Evolutionary conservation across 1,140 invertebrate species (phyloP), one percentile per base, ranked within the genome.

Genomic region (Zeugodacus cucurbitae): DNA sequence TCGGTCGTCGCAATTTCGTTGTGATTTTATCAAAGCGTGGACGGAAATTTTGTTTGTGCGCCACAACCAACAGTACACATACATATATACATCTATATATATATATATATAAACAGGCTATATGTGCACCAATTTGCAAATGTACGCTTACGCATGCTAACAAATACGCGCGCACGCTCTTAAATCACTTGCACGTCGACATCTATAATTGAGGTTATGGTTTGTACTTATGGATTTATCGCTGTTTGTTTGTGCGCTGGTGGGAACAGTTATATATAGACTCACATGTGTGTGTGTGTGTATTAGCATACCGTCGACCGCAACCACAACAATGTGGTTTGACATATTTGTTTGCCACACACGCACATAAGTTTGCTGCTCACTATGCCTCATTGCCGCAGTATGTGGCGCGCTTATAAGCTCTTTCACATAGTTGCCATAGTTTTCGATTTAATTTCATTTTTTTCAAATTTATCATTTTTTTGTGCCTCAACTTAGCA

Each of bases 1-100:
- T 74, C 41, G 67, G 34, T 74, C 34, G 34, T 41, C 67, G 67
- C 67, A 74, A 74, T 74, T 74, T 41, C 34, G 67, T 74, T 74
- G 67, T 41, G 32, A 74, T 74, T 74, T 41, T 37, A 74, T 74
- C 67, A 37, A 41, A 17, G 34, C 20, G 34, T 41, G 32, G 32
- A 37, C 20, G 20, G 34, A n/a, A 41, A 74, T 41, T 10, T 41
- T 74, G 67, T 41, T 41, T 74, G 34, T 37, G 67, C 67, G 22
- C 29, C 67, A 37, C 10, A 37, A 26, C 7, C 29, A 26, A 8
- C 3, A n/a, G n/a, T n/a, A n/a, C n/a, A 5, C 29, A 11, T 32
- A 37, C 26, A 64, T 11, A 26, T 5, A 34, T 3, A 32, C 10
- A 67, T 26, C 0, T 0, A 14, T 26, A 14, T 29, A 34, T 17